Evolutionary conservation across 2,888 invertebrate species (phyloP).

Genomic region (Hydraecia micacea): DNA sequence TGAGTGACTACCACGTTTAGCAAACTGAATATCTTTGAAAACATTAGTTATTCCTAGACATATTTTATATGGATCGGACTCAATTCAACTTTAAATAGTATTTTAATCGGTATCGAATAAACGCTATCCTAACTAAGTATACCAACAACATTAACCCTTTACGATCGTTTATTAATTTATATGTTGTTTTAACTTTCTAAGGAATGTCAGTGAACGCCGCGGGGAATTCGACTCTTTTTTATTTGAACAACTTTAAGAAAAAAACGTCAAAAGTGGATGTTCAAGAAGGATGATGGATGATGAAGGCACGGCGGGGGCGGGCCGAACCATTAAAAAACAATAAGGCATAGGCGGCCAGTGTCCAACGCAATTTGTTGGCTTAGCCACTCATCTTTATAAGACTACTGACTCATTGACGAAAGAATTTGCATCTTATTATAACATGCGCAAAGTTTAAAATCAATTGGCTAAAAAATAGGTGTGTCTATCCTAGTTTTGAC

Average conservation of each 20-base stretch:
- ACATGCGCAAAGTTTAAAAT: slow-evolving; percentile 37
- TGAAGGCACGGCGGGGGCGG: slow-evolving; percentile 82
- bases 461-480: background rate
- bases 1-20: background rate
- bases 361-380: slow-evolving; percentile 86
- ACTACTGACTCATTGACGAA: slow-evolving; percentile 30
- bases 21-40: background rate
- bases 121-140: slow-evolving; percentile 28
- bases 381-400: slow-evolving; percentile 83
- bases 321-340: slow-evolving; percentile 88
- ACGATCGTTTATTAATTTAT: slow-evolving; percentile 82
- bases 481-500: slow-evolving; percentile 67
- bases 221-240: slow-evolving; percentile 82
- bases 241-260: slow-evolving; percentile 77
- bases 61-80: background rate
- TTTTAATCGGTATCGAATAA: slow-evolving; percentile 43
- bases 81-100: slow-evolving; percentile 12
- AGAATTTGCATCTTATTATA: slow-evolving; percentile 44
- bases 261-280: slow-evolving; percentile 70
- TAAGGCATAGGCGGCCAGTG: slow-evolving; percentile 84
- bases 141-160: slow-evolving; percentile 71
- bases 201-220: slow-evolving; percentile 84
- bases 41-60: background rate
- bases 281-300: slow-evolving; percentile 83
- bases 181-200: slow-evolving; percentile 84